These are phyloP conservation scores for Heteromormyrus szaboi DNA, from an alignment of 2,797 vertebrate species.

Conservation along the genomic window DNA sequence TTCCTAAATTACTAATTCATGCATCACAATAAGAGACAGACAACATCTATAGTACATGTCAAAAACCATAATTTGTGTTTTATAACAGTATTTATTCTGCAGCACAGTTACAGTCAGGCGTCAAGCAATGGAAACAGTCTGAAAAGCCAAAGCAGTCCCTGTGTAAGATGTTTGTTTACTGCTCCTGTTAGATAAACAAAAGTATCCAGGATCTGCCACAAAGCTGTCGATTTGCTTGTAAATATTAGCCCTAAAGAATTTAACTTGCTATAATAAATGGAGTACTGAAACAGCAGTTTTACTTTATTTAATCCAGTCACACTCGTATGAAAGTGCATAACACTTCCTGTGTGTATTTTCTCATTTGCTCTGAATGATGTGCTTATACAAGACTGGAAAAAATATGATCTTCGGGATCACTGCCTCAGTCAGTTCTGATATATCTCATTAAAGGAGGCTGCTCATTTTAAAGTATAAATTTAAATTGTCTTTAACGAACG, in stretches of 20 bases:
- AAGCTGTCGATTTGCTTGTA: neutral
- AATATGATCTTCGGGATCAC: neutral
- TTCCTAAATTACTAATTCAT: neutral
- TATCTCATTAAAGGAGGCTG: neutral
- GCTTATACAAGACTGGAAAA: neutral
- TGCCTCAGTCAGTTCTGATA: neutral
- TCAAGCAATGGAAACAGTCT: neutral
- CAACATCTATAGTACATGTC: neutral
- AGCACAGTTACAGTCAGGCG: neutral
- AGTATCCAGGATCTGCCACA: neutral
- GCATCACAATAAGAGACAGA: neutral
- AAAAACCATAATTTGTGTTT: neutral
- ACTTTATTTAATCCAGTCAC: neutral
- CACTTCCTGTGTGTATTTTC: neutral
- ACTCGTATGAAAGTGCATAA: neutral
- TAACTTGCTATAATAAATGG: neutral
- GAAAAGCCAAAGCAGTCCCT: constrained; percentile 4
- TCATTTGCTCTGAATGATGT: neutral
- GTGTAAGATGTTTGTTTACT: constrained; percentile 20
- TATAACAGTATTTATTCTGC: neutral
- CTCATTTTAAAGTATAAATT: neutral
- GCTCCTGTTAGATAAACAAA: constrained; percentile 19
- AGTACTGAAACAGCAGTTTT: neutral
- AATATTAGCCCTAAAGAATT: constrained; percentile 12
- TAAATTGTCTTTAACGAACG: neutral